These are phyloP conservation scores for Neolamprologus longior DNA, from an alignment of 2,113 vertebrate genomes.

Conservation along the genomic window DNA sequence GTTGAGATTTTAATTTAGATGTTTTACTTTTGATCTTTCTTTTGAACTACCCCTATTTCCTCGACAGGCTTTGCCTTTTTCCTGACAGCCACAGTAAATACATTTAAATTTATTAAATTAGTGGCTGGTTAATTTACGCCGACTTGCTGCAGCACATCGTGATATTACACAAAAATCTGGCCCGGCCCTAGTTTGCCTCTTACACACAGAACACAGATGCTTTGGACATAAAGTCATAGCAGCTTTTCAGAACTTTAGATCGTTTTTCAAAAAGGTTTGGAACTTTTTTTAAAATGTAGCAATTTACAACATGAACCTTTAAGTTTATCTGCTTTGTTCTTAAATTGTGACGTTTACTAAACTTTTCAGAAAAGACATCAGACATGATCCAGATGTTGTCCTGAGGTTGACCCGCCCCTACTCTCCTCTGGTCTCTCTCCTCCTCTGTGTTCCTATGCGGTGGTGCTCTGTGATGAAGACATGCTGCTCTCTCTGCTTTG, in stretches of 20 bases:
- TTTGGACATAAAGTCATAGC: background rate
- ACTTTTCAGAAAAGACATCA: background rate
- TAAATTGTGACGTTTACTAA: background rate
- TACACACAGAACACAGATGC: background rate
- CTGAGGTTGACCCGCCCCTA: background rate
- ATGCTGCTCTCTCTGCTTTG: constrained; percentile 56
- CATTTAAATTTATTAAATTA: rapidly evolving
- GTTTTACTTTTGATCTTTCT: background rate
- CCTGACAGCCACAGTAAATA: background rate
- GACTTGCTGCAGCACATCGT: background rate
- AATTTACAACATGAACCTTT: background rate
- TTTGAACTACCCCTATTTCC: background rate
- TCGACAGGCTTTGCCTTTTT: background rate
- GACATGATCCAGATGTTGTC: constrained; percentile 16
- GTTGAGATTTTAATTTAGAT: background rate
- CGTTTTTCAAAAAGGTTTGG: background rate
- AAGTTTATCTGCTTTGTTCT: background rate
- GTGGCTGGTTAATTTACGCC: background rate
- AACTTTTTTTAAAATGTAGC: rapidly evolving
- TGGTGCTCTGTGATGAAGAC: constrained; percentile 12
- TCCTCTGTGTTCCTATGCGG: background rate
- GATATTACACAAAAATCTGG: background rate
- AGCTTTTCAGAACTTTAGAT: background rate
- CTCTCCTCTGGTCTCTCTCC: background rate
- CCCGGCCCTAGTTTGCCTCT: background rate